Evolutionary conservation across 2,888 invertebrate genomes (phyloP).

Genomic region (Saturnia japonica): DNA sequence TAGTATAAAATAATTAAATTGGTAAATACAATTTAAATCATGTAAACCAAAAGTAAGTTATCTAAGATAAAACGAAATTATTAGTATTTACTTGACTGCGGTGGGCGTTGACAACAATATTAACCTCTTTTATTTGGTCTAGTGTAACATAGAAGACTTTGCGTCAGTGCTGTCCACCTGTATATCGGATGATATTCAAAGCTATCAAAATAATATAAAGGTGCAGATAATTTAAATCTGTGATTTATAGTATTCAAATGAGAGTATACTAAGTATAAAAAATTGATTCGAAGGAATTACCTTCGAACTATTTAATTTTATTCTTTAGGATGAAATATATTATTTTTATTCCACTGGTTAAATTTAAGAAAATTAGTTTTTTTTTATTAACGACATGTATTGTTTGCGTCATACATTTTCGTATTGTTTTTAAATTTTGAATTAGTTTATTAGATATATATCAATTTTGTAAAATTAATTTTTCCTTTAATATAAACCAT

Average conservation of each 20-base stretch:
- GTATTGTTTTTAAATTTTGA: conserved; percentile 58
- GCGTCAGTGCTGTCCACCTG: not conserved
- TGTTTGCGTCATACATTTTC: conserved; percentile 40
- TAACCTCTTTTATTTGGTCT: not conserved
- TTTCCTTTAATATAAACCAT: conserved; percentile 71
- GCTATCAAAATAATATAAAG: conserved; percentile 13
- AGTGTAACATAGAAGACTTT: not conserved
- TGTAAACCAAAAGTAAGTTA: no score
- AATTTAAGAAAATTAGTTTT: conserved; percentile 28
- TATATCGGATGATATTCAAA: not conserved
- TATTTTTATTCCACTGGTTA: conserved; percentile 27
- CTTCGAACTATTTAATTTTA: conserved; percentile 6
- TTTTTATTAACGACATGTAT: not conserved
- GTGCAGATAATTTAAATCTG: conserved; percentile 14
- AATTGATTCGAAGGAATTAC: not conserved
- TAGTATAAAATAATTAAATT: no score
- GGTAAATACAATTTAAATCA: no score
- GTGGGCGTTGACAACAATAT: no score
- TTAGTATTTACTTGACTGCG: no score
- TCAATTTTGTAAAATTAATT: conserved; percentile 76
- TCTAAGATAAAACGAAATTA: no score
- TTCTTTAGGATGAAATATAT: conserved; percentile 3
- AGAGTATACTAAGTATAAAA: conserved; percentile 9
- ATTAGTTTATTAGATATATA: conserved; percentile 63
- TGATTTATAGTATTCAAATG: conserved; percentile 12